Evolutionary conservation across 2,888 invertebrate species (phyloP).

Genomic region (Sthenelais limicola): DNA sequence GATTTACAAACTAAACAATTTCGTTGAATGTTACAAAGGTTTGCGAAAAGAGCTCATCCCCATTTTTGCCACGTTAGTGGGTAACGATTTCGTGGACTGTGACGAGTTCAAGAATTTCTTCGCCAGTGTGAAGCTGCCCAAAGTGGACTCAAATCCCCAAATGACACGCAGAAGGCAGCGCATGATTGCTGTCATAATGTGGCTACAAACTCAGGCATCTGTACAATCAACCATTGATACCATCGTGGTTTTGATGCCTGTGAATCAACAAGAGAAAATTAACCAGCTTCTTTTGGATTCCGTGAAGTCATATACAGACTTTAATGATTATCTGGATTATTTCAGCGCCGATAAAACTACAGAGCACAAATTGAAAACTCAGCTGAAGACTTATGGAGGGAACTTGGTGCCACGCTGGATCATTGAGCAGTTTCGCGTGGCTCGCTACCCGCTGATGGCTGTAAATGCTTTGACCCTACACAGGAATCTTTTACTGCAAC

Average conservation of each 20-base stretch:
- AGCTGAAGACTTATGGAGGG: conserved; percentile 34
- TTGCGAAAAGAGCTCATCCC: conserved; percentile 81
- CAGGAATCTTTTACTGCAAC: conserved; percentile 62
- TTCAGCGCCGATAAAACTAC: conserved; percentile 24
- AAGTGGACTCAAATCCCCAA: conserved; percentile 59
- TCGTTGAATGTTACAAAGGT: conserved; percentile 79
- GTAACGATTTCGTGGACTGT: conserved; percentile 88
- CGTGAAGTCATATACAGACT: conserved; percentile 60
- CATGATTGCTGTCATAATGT: conserved; percentile 82
- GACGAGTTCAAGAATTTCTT: conserved; percentile 80
- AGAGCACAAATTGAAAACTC: background rate
- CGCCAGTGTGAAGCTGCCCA: conserved; percentile 75
- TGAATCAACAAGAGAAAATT: conserved; percentile 54
- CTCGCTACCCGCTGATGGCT: conserved; percentile 79
- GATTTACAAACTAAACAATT: conserved; percentile 81
- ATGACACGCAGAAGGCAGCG: background rate
- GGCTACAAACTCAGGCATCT: conserved; percentile 81
- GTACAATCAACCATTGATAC: conserved; percentile 80
- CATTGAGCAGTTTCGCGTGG: conserved; percentile 77
- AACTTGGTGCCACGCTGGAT: conserved; percentile 78
- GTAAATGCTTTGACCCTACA: conserved; percentile 73
- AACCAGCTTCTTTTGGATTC: conserved; percentile 58
- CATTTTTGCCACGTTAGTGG: conserved; percentile 85
- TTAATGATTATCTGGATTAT: conserved; percentile 5
- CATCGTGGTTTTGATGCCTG: conserved; percentile 58